Evolutionary conservation across 1,140 invertebrate genomes (phyloP), one percentile per base, ranked within the genome.

Genomic region (Oppia nitens): DNA sequence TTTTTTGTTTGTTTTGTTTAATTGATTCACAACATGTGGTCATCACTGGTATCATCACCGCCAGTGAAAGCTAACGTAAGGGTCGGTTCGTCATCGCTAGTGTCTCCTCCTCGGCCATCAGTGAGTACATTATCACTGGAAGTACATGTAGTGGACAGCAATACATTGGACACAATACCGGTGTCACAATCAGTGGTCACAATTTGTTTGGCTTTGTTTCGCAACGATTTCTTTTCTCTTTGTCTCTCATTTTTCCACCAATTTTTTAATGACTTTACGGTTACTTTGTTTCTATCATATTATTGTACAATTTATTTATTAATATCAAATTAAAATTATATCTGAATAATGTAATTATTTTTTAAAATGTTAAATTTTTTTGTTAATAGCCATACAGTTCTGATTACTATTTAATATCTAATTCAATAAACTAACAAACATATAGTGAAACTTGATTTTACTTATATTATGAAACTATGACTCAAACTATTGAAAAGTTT

Each of bases 181-280:
- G 49, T 9, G 6, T 4, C 4, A 51, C 27, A 24, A 6, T 25
- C n/a, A 20, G 6, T 28, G 6, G 4, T 51, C 49, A 6, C n/a
- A 25, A 14, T 51, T 51, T 54, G 17, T 54, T 20, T 9, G 11
- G 17, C 6, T 40, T 25, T 25, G 29, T 54, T 54, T n/a, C 53
- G 6, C 27, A 17, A 24, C 27, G 17, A 45, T 9, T 60, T 61
- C 45, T 57, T 63, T 58, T 68, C 66, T 48, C 68, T 55, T 51
- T 72, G 71, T 55, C 64, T 63, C 61, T 71, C 70, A 63, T 72
- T 72, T 65, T 71, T 71, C 70, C 70, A 72, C 71, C 71, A 72
- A 51, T 68, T 70, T 62, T 69, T 70, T 9, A 72, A 51, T 47
- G 64, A 67, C 4, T 58, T 59, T 0, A 66, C 26, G 9, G 66